Base-by-base conservation (phyloP, 2,888 invertebrate genomes). In the Elegia similella region DNA sequence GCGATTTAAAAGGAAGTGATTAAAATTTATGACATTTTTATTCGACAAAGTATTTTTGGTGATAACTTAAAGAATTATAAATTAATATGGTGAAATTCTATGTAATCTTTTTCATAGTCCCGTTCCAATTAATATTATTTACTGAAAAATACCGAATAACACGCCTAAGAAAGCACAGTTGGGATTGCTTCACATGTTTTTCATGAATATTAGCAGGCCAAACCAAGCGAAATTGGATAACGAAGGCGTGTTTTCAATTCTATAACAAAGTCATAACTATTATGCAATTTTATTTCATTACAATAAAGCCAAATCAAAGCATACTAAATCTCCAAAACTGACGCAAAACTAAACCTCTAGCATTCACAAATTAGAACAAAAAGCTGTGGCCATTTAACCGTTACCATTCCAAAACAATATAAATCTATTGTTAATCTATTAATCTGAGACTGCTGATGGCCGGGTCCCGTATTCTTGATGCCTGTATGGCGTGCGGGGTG, bases 361-460 rank as follows among this genome's bases (percentile, higher is more conserved):
- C 23, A 23, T 23, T 23, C 23, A 23, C 23, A 30, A 30, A 48
- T 46, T 16, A 6, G 10, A 48, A 48, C 7, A 30, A 10, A 30
- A 46, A 23, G n/a, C n/a, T 48, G 13, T n/a, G n/a, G 47, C 47
- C n/a, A 48, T 30, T 48, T 30, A 48, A 32, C 47, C 29, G 47
- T 17, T 48, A 48, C 30, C 29, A 30, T 48, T 48, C 13, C 30
- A 48, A 48, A 48, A 48, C 47, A 48, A 48, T 48, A 32, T 46
- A 48, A 48, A 30, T 48, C 30, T 48, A 30, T 48, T 48, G 13
- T 17, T 48, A 30, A 30, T 13, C 30, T 48, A 32, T 48, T 29
- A 29, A 29, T 47, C 46, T n/a, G 7, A 47, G n/a, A n/a, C n/a
- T n/a, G 29, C 46, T 46, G 12, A 48, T 48, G 30, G 47, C 7